Evolutionary conservation across 1,140 invertebrate genomes (phyloP).

Genomic region (Cyclina sinensis): DNA sequence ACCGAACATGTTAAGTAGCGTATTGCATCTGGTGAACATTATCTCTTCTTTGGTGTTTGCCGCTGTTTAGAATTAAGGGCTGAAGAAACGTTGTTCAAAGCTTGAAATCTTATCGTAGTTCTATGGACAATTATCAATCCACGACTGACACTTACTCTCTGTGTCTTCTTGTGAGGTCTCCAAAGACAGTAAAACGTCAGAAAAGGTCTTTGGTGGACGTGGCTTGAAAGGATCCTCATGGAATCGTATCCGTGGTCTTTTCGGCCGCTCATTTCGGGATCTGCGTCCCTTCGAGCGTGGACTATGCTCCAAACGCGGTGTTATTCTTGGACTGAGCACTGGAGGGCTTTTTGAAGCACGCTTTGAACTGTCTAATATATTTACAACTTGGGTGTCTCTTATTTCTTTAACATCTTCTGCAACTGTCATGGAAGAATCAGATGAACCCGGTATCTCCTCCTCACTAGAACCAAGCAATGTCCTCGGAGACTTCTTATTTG

Average conservation of each 20-base stretch:
- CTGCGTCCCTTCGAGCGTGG: slow-evolving; percentile 33
- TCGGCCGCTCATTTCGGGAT: slow-evolving; percentile 22
- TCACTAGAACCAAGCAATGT: slow-evolving; percentile 56
- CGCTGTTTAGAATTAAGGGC: no score
- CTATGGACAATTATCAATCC: slow-evolving; percentile 50
- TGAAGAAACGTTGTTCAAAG: no score
- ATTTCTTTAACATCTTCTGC: slow-evolving; percentile 27
- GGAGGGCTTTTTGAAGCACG: slow-evolving; percentile 48
- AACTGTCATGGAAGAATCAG: slow-evolving; percentile 39
- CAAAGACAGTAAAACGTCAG: slow-evolving; percentile 45
- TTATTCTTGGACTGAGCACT: background rate
- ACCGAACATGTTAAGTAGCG: no score
- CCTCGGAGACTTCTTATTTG: slow-evolving; percentile 49
- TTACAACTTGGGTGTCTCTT: background rate
- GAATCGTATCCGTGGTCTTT: slow-evolving; percentile 46
- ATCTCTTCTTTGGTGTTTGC: no score
- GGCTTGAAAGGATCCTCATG: slow-evolving; percentile 54
- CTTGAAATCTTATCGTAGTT: no score
- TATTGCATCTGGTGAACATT: no score
- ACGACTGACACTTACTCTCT: slow-evolving; percentile 61
- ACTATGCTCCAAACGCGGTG: slow-evolving; percentile 52
- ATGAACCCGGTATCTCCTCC: slow-evolving; percentile 61
- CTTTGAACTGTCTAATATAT: background rate
- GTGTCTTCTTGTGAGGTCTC: slow-evolving; percentile 50
- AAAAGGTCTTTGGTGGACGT: slow-evolving; percentile 40